Evolutionary conservation across 1,140 invertebrate species (phyloP).

Genomic region (Holcopasites calliopsidis): DNA sequence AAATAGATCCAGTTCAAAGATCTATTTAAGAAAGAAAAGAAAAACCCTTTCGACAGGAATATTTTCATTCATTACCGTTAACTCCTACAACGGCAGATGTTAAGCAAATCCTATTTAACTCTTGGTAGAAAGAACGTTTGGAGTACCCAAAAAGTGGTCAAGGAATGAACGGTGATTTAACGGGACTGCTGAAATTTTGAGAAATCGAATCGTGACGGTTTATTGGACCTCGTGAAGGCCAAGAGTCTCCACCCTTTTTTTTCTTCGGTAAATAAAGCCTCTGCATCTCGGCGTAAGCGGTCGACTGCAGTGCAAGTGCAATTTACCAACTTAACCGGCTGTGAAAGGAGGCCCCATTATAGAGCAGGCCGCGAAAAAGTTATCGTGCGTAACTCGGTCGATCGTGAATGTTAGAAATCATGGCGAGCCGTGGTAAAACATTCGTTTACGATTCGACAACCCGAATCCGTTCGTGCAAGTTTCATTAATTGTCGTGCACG

Average conservation of each 20-base stretch:
- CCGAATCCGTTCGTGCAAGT: no score
- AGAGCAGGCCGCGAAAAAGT: neutral
- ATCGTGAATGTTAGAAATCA: neutral
- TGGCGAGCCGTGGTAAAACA: neutral
- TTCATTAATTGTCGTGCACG: no score
- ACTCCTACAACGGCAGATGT: neutral
- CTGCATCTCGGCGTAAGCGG: neutral
- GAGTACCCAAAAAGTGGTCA: neutral
- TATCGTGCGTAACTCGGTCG: neutral
- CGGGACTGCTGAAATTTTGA: neutral
- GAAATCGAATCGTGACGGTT: no score
- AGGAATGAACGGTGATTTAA: neutral
- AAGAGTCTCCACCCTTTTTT: neutral
- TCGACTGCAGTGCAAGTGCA: neutral
- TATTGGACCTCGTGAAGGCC: no score
- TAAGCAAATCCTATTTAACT: neutral
- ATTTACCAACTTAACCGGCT: constrained; percentile 35
- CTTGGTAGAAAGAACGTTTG: neutral
- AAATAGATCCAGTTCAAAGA: no score
- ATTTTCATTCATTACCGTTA: neutral
- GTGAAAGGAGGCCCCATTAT: constrained; percentile 16
- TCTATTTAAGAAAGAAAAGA: neutral
- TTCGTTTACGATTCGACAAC: no score
- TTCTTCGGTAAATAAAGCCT: neutral
- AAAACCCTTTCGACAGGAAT: neutral